Evolutionary conservation across 30 jellyfish, hydroid and myxozoan species (phyloP), one percentile per base, ranked within the genome.

Genomic region (Aurelia coerulea): DNA sequence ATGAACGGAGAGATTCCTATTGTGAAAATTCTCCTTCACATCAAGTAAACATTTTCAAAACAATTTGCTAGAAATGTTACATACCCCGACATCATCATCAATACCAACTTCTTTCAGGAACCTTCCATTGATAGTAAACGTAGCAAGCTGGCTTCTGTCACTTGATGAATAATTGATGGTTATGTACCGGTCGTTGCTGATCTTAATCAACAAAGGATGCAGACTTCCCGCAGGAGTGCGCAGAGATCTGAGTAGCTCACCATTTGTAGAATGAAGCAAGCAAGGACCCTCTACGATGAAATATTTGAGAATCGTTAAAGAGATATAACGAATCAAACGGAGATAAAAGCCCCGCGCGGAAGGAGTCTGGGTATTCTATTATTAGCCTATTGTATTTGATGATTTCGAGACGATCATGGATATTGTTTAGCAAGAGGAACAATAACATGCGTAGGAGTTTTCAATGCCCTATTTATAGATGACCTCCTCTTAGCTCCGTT

Each of bases 111-210:
- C 89, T 39, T 76, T 83, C 56, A 93, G 81, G 74, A 84, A 63
- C 66, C 81, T 62, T 14, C 97, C 98, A 63, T 93, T 93, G 17
- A 66, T 53, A 2, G 98, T 74, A 74, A 93, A 93, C 76, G 94
- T 80, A 2, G 98, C 98, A 86, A 93, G 71, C 51, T 89, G 94
- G 59, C 98, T 88, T 66, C 82, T 74, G 71, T 87, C 98, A 35
- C 74, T 81, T 68, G 79, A 83, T 4, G 98, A 66, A 73, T 83
- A 95, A 73, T 85, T 89, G 73, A 86, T 92, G 15, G 88, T 67
- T 15, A 95, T 85, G 37, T 87, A 88, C 3, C 99, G 97, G 49
- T 95, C 97, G 68, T 95, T 95, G 46, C 97, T 84, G 51, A 95
- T 85, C 52, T 73, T 85, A 33, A 89, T 54, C 63, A 89, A 35